phyloP scores from a whole-genome alignment of 2,113 vertebrate species.

The Bubo scandiacus region DNA sequence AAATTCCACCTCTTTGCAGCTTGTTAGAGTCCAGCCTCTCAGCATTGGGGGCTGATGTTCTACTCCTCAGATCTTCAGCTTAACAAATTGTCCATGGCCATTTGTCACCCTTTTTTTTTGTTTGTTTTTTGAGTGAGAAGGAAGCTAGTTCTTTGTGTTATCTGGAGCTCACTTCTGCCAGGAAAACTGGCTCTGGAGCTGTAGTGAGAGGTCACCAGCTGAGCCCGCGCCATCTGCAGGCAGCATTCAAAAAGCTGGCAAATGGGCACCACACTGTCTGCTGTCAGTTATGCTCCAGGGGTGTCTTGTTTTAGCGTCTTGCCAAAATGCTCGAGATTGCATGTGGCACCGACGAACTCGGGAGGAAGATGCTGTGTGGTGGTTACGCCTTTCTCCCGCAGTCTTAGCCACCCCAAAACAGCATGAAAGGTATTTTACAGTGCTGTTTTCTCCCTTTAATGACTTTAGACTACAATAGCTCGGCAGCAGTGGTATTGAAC shows the following conservation, averaged over 20 bases:
- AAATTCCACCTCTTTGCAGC: neutral
- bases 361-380: no score
- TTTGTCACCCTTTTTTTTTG: neutral
- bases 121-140: neutral
- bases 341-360: accelerated
- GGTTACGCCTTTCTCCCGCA: neutral
- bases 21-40: neutral
- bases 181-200: no score
- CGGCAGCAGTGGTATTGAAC: no score
- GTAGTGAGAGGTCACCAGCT: no score
- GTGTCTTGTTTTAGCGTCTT: accelerated
- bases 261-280: accelerated
- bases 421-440: accelerated
- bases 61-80: neutral
- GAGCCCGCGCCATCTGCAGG: no score
- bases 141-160: neutral
- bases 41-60: accelerated
- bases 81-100: neutral
- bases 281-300: neutral
- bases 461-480: accelerated
- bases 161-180: neutral
- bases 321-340: accelerated
- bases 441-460: accelerated
- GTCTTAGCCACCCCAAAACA: neutral
- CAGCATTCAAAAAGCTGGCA: neutral